Percentiles rank a stretch among this genome's conserved stretches.
Evolutionary conservation across 1,140 invertebrate genomes (phyloP).

Genomic region (Panulirus ornatus): DNA sequence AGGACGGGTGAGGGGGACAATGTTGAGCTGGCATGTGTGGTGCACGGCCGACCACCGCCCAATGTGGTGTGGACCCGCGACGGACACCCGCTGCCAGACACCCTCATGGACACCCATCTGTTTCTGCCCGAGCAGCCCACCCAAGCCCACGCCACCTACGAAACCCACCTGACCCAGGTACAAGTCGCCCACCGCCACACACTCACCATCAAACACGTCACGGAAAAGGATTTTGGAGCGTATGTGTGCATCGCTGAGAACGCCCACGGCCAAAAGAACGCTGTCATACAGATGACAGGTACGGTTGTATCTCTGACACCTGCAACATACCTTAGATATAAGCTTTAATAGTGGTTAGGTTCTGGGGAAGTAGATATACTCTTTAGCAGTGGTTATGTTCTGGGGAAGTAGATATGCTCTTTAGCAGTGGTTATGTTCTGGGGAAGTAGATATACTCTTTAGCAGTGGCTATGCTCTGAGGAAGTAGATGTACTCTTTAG

Average conservation of each 20-base stretch:
- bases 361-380: no score
- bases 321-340: no score
- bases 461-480: no score
- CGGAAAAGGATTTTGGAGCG: slow-evolving; percentile 68
- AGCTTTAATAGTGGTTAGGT: no score
- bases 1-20: slow-evolving; percentile 71
- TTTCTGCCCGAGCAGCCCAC: neutral
- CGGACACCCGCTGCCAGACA: slow-evolving; percentile 14
- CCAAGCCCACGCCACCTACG: slow-evolving; percentile 4
- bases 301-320: no score
- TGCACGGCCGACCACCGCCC: slow-evolving; percentile 68
- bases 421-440: no score
- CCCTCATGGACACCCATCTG: slow-evolving; percentile 45
- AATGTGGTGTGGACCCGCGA: slow-evolving; percentile 50
- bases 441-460: no score
- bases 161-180: slow-evolving; percentile 52
- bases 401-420: no score
- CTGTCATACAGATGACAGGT: slow-evolving; percentile 40
- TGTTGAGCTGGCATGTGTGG: slow-evolving; percentile 71
- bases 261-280: slow-evolving; percentile 26
- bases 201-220: slow-evolving; percentile 68
- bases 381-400: no score
- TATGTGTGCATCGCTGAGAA: slow-evolving; percentile 74
- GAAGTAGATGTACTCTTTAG: no score
- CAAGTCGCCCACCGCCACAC: slow-evolving; percentile 71